Evolutionary conservation across 2,888 invertebrate species (phyloP), one percentile per base, ranked within the genome.

Genomic region (Ennomos quercinarius): DNA sequence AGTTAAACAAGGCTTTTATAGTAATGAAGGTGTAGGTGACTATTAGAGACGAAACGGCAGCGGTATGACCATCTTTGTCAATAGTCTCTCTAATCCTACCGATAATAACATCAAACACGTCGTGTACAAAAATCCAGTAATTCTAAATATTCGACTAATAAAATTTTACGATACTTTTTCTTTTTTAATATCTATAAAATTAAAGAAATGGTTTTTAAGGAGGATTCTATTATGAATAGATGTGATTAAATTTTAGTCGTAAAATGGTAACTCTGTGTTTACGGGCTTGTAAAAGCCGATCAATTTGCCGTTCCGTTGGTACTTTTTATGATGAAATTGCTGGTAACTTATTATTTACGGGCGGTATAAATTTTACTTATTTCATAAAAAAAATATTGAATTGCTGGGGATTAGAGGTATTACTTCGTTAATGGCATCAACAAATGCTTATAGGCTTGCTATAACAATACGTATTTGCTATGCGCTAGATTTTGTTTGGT

Each of bases 181-280:
- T 75, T 77, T 81, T 83, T 80, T 80, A 78, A 84, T 80, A 83
- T 76, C 75, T 72, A 81, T 81, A 79, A 81, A 82, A 81, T 83
- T 73, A 75, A 76, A 80, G 74, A 77, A 77, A 75, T 62, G 72
- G 67, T 70, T 70, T 70, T 72, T 65, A 70, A 62, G 65, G 65
- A 66, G 63, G 58, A 49, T 77, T 64, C 70, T 73, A 70, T 73
- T 73, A 76, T 76, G 67, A 70, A 77, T 74, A 69, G 71, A 73
- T 71, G 76, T 76, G 80, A 84, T 85, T 81, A 81, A 76, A 78
- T 73, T 77, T 80, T 69, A 80, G 72, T 77, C 67, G 80, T 83
- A 80, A 82, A 85, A 74, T 67, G 60, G 62, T 74, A 74, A 72
- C 72, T 69, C 71, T 65, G 57, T 60, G 68, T 74, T 75, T 69